Evolutionary conservation across 2,888 invertebrate genomes (phyloP), one percentile per base, ranked within the genome.

Genomic region (Drosophila algonquin): DNA sequence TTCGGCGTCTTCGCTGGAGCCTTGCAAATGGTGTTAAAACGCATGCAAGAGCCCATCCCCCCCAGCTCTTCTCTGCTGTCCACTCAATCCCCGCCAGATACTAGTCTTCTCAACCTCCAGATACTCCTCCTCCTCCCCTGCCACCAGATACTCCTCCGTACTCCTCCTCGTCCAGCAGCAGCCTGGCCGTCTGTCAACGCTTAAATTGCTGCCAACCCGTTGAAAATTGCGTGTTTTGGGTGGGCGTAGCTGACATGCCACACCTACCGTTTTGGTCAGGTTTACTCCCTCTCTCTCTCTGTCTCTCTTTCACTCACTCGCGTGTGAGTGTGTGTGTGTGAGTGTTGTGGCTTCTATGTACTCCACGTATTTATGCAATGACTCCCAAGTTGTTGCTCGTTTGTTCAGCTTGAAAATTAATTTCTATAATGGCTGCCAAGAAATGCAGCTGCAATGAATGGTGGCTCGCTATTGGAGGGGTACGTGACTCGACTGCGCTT

Each of bases 341-440:
- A 56, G 69, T 60, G 73, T 71, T 72, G 69, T 54, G 35, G 55
- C 54, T 16, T 48, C 56, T 62, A 62, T 76, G 84, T 77, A 63
- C 85, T 86, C 48, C 56, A 62, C 73, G 84, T 77, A 63, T 82
- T 86, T 86, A 80, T 83, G 83, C 87, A 84, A 82, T 72, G 86
- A 85, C 85, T 87, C 83, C 87, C 85, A 87, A 83, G 85, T 86
- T 86, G 85, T 87, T 86, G 85, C 85, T 86, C 85, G 85, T 86
- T 86, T 86, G 85, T 86, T 87, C 86, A 86, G 83, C 86, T 86
- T 86, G 85, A 76, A 86, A 86, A 86, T 86, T 86, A 86, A 86
- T 86, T 86, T 86, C 78, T 83, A 83, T 86, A 86, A 86, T 86
- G 88, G 85, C 85, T 81, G 85, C 85, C 85, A 85, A 83, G 81